Percentiles rank a stretch among this genome's conserved stretches.
Conservation (phyloP, 2,888 invertebrate genomes). For the Andricus quercusramuli region DNA sequence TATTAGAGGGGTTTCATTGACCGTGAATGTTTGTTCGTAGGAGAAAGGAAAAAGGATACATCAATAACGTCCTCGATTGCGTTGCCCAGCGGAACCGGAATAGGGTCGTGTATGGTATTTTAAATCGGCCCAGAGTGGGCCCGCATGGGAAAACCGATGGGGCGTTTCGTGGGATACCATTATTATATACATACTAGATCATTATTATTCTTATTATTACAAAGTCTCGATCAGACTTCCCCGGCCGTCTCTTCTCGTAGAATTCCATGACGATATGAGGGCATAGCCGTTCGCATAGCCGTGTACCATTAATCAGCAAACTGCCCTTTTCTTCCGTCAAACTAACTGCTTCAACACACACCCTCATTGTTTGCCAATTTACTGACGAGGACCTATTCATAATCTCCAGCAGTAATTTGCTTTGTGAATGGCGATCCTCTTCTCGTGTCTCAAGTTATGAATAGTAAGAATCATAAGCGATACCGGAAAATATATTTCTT, state of each 20-base stretch:
- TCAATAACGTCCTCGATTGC: constrained; percentile 44
- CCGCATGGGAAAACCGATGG: constrained; percentile 57
- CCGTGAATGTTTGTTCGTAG: constrained; percentile 47
- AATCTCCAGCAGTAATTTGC: constrained; percentile 40
- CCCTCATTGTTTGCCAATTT: constrained; percentile 66
- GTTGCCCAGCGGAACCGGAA: constrained; percentile 38
- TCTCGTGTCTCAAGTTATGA: constrained; percentile 31
- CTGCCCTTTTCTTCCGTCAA: constrained; percentile 56
- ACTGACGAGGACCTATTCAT: constrained; percentile 44
- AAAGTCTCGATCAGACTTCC: constrained; percentile 20
- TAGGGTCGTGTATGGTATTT: constrained; percentile 45
- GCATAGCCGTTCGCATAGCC: constrained; percentile 57
- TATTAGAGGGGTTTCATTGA: constrained; percentile 48
- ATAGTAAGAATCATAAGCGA: constrained; percentile 40
- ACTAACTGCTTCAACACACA: constrained; percentile 46
- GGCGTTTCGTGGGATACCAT: constrained; percentile 44
- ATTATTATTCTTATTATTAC: constrained; percentile 7
- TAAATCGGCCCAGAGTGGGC: constrained; percentile 57
- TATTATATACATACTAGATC: constrained; percentile 20
- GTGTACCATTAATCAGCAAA: constrained; percentile 61
- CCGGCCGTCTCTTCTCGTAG: constrained; percentile 18
- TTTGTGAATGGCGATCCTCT: constrained; percentile 39
- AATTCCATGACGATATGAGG: constrained; percentile 55
- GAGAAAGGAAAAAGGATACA: constrained; percentile 18
- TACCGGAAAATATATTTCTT: constrained; percentile 10